These are phyloP conservation scores for Salmo trutta DNA, from an alignment of 2,797 vertebrate species.

Conservation along the genomic window DNA sequence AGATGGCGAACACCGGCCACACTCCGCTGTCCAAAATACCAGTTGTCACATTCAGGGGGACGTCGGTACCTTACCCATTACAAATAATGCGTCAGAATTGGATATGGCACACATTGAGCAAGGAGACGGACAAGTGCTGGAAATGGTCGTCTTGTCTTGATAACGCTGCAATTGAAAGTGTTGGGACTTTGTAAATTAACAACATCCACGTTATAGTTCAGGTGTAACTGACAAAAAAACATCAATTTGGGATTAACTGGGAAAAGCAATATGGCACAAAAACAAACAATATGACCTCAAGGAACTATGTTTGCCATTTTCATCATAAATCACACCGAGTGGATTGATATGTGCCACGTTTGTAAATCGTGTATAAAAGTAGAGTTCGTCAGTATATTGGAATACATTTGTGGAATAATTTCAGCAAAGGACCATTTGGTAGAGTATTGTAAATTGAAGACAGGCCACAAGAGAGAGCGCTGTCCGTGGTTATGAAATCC, in stretches of 20 bases:
- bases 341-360: constrained; percentile 45
- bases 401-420: constrained; percentile 39
- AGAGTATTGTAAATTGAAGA: constrained; percentile 1
- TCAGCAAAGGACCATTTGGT: constrained; percentile 10
- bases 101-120: constrained; percentile 61
- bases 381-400: constrained; percentile 47
- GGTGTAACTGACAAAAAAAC: constrained; percentile 58
- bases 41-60: constrained; percentile 39
- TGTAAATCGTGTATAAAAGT: constrained; percentile 53
- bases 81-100: constrained; percentile 50
- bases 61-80: constrained; percentile 30
- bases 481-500: background rate
- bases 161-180: constrained; percentile 50
- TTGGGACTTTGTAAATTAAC: constrained; percentile 28
- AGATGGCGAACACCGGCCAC: constrained; percentile 28
- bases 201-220: constrained; percentile 55
- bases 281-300: constrained; percentile 40
- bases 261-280: constrained; percentile 79
- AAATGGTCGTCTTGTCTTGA: constrained; percentile 83
- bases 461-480: background rate
- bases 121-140: constrained; percentile 71
- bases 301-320: constrained; percentile 21
- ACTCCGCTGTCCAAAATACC: constrained; percentile 34
- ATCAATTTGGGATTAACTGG: constrained; percentile 60
- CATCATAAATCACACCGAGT: background rate